Conservation (phyloP, 2,888 invertebrate genomes). For the Pimpla rufipes region DNA sequence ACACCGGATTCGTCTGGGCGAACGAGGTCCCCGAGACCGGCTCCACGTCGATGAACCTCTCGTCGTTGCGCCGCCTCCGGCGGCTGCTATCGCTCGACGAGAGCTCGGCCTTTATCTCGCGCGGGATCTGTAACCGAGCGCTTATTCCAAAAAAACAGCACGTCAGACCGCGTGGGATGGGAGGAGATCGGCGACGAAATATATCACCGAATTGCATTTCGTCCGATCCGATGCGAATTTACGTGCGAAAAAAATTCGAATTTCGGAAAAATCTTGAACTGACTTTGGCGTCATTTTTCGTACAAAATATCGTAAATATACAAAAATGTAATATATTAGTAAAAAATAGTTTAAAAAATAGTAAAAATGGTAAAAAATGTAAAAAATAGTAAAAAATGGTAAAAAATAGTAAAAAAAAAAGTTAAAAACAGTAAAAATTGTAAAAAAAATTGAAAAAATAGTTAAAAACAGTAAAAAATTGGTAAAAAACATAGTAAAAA, state of each 20-base stretch:
- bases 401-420: too few species aligned
- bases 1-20: slow-evolving; percentile 80
- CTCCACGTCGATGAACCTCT: slow-evolving; percentile 71
- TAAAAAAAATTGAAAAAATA: too few species aligned
- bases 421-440: too few species aligned
- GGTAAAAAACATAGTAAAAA: too few species aligned
- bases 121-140: slow-evolving; percentile 77
- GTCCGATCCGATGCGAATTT: neutral
- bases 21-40: slow-evolving; percentile 79
- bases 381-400: too few species aligned
- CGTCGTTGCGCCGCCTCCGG: slow-evolving; percentile 41
- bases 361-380: too few species aligned
- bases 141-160: slow-evolving; percentile 15
- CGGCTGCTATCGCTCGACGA: slow-evolving; percentile 61
- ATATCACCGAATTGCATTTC: neutral
- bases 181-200: neutral
- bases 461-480: too few species aligned
- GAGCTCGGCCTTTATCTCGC: slow-evolving; percentile 76
- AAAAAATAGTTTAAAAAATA: too few species aligned
- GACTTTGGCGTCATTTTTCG: neutral
- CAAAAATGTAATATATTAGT: too few species aligned
- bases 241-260: neutral
- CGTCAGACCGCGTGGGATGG: neutral
- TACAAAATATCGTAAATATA: too few species aligned
- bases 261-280: neutral